Percentiles rank a stretch among this genome's conserved stretches.
These are phyloP conservation scores for Falco naumanni DNA, from an alignment of 2,797 vertebrate species.

Conservation along the genomic window DNA sequence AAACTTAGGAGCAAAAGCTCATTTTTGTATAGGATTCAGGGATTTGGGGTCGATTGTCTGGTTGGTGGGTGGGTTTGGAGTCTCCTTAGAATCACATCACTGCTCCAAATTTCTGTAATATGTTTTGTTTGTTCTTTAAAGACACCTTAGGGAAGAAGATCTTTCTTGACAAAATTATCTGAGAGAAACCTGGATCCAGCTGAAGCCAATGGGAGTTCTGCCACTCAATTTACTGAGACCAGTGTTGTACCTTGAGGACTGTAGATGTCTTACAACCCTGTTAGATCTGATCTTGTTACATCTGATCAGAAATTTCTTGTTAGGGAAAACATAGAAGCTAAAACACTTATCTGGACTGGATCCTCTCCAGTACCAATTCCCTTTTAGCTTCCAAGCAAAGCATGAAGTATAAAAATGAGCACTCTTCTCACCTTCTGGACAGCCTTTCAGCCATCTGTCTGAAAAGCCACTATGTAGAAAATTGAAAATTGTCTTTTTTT, in stretches of 20 bases:
- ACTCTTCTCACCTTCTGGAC: background rate
- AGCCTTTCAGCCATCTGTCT: background rate
- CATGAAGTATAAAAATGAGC: background rate
- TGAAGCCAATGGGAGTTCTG: background rate
- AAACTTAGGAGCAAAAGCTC: background rate
- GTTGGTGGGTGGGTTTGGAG: background rate
- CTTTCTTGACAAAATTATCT: background rate
- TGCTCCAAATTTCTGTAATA: background rate
- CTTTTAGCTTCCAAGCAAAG: background rate
- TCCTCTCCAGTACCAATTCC: background rate
- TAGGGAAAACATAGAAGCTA: background rate
- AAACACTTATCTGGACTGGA: background rate
- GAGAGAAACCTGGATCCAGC: background rate
- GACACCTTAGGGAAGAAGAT: background rate
- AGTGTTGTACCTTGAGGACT: background rate
- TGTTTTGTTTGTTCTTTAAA: background rate
- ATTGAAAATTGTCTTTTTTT: background rate
- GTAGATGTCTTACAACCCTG: background rate
- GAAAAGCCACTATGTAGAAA: background rate
- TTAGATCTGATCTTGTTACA: background rate
- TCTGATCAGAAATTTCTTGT: background rate
- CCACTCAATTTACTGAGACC: background rate
- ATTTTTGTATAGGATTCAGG: background rate
- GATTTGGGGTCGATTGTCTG: background rate
- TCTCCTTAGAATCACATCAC: accelerated